Percentiles rank a stretch among this genome's conserved stretches.
phyloP scores from a whole-genome alignment of 2,113 vertebrate genomes.

The Pycnonotus jocosus region DNA sequence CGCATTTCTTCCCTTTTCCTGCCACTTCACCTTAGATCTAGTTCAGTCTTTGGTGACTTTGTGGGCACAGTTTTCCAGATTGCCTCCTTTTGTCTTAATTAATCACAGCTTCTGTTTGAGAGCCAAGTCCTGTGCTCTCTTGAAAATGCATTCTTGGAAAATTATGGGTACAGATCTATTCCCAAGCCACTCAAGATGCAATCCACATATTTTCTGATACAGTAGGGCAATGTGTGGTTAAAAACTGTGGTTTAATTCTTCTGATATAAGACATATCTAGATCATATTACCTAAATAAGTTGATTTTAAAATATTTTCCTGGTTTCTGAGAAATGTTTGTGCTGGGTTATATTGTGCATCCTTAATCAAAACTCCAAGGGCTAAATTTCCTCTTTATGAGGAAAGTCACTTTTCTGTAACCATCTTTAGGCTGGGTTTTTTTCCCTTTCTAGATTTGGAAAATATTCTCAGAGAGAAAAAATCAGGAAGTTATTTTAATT shows the following conservation, averaged over 20 bases:
- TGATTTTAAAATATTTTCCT: not conserved
- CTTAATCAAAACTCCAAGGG: not conserved
- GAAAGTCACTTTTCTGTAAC: not conserved
- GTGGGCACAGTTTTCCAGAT: not conserved
- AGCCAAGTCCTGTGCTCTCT: not conserved
- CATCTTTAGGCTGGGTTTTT: not conserved
- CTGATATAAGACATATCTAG: not conserved
- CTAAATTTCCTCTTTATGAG: not conserved
- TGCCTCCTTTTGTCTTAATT: not conserved
- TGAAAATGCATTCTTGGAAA: not conserved
- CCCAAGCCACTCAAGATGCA: not conserved
- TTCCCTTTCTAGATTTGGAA: not conserved
- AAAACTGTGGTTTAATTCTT: not conserved
- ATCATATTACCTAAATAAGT: not conserved
- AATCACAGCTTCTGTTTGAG: not conserved
- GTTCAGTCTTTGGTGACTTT: not conserved
- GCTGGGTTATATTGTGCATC: not conserved
- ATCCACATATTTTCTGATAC: not conserved
- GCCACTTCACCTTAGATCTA: not conserved
- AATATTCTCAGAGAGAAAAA: not conserved
- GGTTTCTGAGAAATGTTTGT: not conserved
- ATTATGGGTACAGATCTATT: not conserved
- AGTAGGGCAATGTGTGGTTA: not conserved
- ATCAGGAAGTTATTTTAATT: not conserved
- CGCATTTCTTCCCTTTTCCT: not conserved